Conservation (phyloP, 1,140 invertebrate genomes). For the Hyles vespertilio region DNA sequence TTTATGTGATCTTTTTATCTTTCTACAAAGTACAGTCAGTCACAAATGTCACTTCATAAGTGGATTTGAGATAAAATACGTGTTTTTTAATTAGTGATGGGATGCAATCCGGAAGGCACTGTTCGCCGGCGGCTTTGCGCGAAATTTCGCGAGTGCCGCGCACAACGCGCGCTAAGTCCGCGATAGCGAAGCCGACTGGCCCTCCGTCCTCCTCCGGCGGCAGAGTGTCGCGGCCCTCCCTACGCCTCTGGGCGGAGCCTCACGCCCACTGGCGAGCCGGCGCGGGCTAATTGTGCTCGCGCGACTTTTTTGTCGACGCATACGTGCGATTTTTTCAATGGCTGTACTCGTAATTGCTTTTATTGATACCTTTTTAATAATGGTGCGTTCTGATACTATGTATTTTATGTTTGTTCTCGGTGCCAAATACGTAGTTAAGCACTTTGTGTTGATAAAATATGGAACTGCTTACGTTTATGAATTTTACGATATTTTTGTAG, state of each 20-base stretch:
- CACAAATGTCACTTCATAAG: background rate
- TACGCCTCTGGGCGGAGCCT: conserved; percentile 55
- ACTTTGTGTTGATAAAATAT: too few species aligned
- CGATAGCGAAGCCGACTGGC: conserved; percentile 59
- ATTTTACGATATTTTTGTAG: too few species aligned
- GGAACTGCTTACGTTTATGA: too few species aligned
- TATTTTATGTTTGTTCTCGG: conserved; percentile 19
- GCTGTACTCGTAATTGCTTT: conserved; percentile 50
- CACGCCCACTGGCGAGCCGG: conserved; percentile 35
- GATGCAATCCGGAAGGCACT: conserved; percentile 9
- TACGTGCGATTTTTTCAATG: conserved; percentile 60
- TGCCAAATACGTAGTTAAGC: too few species aligned
- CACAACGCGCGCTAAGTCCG: conserved; percentile 52
- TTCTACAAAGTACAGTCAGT: background rate
- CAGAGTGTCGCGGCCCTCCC: conserved; percentile 46
- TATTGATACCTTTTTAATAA: conserved; percentile 39
- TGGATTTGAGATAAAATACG: background rate
- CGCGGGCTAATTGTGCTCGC: conserved; percentile 26
- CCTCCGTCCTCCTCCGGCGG: conserved; percentile 50
- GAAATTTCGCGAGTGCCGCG: conserved; percentile 32
- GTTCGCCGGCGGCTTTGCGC: conserved; percentile 6
- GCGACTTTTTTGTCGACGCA: conserved; percentile 43
- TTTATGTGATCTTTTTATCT: too few species aligned
- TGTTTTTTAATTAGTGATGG: background rate
- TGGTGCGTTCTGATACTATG: conserved; percentile 25